Conservation (phyloP, 1,140 invertebrate genomes). For the Dryas iulia region DNA sequence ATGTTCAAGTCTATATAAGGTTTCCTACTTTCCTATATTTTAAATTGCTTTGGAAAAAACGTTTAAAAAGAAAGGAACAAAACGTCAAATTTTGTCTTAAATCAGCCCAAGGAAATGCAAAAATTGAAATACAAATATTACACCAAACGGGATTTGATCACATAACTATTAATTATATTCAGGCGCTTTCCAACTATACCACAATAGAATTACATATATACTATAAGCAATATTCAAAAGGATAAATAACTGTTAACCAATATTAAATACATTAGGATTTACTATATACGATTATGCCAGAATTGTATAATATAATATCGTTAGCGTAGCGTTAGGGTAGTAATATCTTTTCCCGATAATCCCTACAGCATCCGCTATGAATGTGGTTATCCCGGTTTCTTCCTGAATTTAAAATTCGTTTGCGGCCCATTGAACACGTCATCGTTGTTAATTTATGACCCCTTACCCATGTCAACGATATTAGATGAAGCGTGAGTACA, state of each 20-base stretch:
- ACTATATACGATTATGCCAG: too few species aligned
- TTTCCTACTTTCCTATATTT: too few species aligned
- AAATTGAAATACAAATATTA: too few species aligned
- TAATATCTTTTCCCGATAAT: neutral
- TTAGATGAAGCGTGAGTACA: constrained; percentile 69
- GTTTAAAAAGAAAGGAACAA: too few species aligned
- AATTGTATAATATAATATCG: neutral
- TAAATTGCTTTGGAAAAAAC: too few species aligned
- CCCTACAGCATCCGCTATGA: neutral
- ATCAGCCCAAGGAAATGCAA: too few species aligned
- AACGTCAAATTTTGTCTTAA: too few species aligned
- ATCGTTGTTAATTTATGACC: constrained; percentile 65
- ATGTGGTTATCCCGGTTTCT: neutral
- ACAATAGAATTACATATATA: too few species aligned
- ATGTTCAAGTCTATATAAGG: too few species aligned
- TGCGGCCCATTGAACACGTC: constrained; percentile 64
- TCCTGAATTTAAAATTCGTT: constrained; percentile 28
- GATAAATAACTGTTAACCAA: neutral
- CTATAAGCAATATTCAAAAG: neutral
- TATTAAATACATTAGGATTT: neutral
- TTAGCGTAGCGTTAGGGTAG: neutral
- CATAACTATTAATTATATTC: too few species aligned
- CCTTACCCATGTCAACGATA: constrained; percentile 59
- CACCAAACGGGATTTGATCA: too few species aligned
- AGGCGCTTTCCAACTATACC: too few species aligned